Evolutionary conservation across 2,888 invertebrate genomes (phyloP).

Genomic region (Pardosa pseudoannulata): DNA sequence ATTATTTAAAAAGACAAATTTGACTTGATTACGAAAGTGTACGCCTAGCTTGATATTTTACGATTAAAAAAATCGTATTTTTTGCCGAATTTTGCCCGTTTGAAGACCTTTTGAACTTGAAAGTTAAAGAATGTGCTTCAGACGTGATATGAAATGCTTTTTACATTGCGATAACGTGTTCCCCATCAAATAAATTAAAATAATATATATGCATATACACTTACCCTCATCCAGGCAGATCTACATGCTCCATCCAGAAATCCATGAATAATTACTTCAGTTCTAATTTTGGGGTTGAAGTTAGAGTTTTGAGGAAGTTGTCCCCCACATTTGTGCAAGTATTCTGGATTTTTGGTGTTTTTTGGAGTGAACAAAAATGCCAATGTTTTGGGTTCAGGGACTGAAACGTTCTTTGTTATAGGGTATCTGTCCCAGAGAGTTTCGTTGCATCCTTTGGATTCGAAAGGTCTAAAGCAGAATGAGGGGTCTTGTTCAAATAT

Average conservation of each 20-base stretch:
- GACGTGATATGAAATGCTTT: too few relatives aligned
- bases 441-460: conserved; percentile 16
- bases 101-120: too few relatives aligned
- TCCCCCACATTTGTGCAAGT: conserved; percentile 32
- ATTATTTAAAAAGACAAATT: too few relatives aligned
- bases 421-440: background rate
- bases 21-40: too few relatives aligned
- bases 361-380: conserved; percentile 39
- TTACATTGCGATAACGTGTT: too few relatives aligned
- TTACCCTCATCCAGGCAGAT: conserved; percentile 71
- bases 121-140: too few relatives aligned
- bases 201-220: background rate
- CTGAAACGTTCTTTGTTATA: background rate
- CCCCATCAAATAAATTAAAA: too few relatives aligned
- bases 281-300: conserved; percentile 36
- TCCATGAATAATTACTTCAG: conserved; percentile 63
- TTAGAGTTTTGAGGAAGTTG: conserved; percentile 35
- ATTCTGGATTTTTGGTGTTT: conserved; percentile 50
- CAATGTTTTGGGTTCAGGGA: conserved; percentile 7
- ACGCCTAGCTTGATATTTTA: too few relatives aligned
- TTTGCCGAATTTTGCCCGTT: too few relatives aligned
- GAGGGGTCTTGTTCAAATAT: conserved; percentile 54
- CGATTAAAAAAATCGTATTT: too few relatives aligned
- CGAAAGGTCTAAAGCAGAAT: conserved; percentile 44
- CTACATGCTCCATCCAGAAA: conserved; percentile 58